phyloP scores from a whole-genome alignment of 2,797 vertebrate species.

The Pangasius mekongensis region DNA sequence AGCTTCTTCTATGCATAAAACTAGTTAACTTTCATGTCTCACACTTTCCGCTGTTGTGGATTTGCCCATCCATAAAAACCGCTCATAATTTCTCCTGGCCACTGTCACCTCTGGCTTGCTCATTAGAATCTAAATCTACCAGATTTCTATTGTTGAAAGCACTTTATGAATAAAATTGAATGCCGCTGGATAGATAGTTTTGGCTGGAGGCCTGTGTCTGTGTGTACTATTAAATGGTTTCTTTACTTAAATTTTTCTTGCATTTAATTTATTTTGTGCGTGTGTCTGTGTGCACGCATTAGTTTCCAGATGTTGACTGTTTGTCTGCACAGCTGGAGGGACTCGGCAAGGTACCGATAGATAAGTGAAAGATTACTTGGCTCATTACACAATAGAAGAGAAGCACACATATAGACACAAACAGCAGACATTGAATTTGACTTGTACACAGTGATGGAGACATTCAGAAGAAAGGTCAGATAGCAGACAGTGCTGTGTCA shows the following conservation, averaged over 20 bases:
- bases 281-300: background rate
- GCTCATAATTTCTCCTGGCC: background rate
- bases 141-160: background rate
- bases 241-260: background rate
- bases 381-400: background rate
- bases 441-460: background rate
- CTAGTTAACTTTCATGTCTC: too few relatives aligned
- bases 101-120: background rate
- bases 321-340: background rate
- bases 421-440: background rate
- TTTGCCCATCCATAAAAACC: background rate
- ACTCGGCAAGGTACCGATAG: background rate
- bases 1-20: background rate
- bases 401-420: background rate
- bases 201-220: background rate
- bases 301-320: background rate
- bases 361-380: constrained; percentile 7
- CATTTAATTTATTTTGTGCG: background rate
- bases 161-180: background rate
- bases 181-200: background rate
- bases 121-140: background rate
- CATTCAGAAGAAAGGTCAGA: constrained; percentile 8
- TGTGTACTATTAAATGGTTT: background rate
- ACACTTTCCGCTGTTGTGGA: background rate
- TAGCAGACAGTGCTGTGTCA: background rate